Evolutionary conservation across 1,140 invertebrate species (phyloP).

Genomic region (Gonatopus flavifemur): DNA sequence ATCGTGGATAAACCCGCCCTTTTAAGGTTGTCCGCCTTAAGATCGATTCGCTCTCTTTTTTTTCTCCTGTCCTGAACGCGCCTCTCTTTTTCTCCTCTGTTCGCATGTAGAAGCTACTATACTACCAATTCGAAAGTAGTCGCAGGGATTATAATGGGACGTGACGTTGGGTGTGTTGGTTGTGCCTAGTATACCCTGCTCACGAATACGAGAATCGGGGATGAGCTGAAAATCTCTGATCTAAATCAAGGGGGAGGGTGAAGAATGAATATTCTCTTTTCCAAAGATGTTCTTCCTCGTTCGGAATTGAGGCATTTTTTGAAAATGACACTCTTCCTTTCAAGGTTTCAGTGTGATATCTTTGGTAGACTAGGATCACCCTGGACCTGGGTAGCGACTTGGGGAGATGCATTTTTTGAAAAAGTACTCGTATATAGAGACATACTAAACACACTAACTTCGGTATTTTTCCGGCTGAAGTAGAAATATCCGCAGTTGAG

Average conservation of each 20-base stretch:
- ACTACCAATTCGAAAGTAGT: slow-evolving; percentile 46
- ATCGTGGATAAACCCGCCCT: slow-evolving; percentile 35
- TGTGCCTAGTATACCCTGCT: too few species aligned
- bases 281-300: slow-evolving; percentile 11
- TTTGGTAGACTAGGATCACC: slow-evolving; percentile 10
- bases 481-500: too few species aligned
- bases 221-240: slow-evolving; percentile 24
- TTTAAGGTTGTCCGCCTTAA: slow-evolving; percentile 38
- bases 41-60: too few species aligned
- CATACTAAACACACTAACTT: too few species aligned
- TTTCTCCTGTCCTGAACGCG: slow-evolving; percentile 21
- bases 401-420: too few species aligned
- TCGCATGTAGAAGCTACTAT: slow-evolving; percentile 20
- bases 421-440: too few species aligned
- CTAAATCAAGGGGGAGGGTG: slow-evolving; percentile 10
- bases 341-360: neutral
- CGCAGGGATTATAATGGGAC: slow-evolving; percentile 19
- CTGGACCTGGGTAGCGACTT: too few species aligned
- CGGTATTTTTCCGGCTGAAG: too few species aligned
- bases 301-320: slow-evolving; percentile 33
- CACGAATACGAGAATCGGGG: neutral
- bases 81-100: too few species aligned
- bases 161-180: slow-evolving; percentile 4
- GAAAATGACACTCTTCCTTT: slow-evolving; percentile 12
- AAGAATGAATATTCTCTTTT: too few species aligned